These are phyloP conservation scores for Sceliomorpha sp. DNA, from an alignment of 2,888 invertebrate species.

Conservation along the genomic window DNA sequence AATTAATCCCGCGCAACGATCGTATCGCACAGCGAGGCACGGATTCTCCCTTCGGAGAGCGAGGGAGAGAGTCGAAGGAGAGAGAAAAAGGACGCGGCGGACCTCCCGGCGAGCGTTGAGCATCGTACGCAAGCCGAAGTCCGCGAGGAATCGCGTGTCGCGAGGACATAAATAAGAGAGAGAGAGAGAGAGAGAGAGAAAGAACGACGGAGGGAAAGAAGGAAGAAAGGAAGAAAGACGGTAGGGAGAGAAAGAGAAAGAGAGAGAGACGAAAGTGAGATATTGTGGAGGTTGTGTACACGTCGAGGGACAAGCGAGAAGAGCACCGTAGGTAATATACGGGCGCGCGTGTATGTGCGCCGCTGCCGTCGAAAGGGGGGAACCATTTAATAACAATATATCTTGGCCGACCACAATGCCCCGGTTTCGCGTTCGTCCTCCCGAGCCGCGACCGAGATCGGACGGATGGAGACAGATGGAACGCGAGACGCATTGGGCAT, in stretches of 20 bases:
- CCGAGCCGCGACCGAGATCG: constrained; percentile 19
- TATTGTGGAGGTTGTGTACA: constrained; percentile 52
- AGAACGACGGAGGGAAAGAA: constrained; percentile 7
- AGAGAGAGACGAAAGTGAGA: constrained; percentile 43
- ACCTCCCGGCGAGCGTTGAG: constrained; percentile 52
- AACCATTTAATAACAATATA: constrained; percentile 80
- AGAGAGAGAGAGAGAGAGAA: constrained; percentile 19
- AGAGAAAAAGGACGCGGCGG: constrained; percentile 28
- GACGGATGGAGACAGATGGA: constrained; percentile 26
- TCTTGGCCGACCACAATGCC: constrained; percentile 72
- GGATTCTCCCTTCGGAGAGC: constrained; percentile 11
- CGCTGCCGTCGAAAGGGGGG: constrained; percentile 68
- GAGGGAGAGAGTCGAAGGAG: neutral
- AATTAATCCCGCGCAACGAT: constrained; percentile 43
- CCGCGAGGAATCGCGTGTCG: constrained; percentile 60
- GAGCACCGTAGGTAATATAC: constrained; percentile 69
- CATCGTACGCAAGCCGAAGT: constrained; percentile 38
- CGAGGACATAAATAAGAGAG: constrained; percentile 58
- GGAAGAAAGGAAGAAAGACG: constrained; percentile 34
- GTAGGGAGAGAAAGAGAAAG: constrained; percentile 15
- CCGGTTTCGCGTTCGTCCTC: constrained; percentile 39
- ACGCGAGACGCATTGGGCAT: constrained; percentile 26
- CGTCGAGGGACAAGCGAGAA: constrained; percentile 52
- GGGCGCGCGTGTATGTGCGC: constrained; percentile 61
- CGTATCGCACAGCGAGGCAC: constrained; percentile 12